Conservation (phyloP, 2,113 vertebrate genomes). For the Phoenicopterus ruber region DNA sequence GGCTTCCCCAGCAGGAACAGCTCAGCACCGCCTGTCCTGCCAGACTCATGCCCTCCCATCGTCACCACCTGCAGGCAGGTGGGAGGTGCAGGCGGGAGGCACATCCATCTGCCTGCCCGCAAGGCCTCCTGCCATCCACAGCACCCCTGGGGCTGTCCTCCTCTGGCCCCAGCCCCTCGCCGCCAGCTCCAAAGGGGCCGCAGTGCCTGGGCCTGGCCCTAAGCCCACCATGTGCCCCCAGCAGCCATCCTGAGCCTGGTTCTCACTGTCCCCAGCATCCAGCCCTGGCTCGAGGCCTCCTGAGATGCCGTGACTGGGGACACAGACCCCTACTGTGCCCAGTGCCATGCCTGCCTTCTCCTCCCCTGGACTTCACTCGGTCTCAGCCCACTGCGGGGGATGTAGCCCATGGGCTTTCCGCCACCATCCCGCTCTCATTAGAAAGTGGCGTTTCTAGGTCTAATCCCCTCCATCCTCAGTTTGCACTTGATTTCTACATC, state of each 20-base stretch:
- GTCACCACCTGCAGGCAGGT: rapidly evolving
- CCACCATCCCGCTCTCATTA: background rate
- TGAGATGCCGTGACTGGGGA: rapidly evolving
- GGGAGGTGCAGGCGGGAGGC: rapidly evolving
- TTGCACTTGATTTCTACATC: background rate
- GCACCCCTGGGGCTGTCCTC: background rate
- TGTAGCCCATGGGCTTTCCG: rapidly evolving
- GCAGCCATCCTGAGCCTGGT: background rate
- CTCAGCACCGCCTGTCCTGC: background rate
- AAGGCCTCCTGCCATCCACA: rapidly evolving
- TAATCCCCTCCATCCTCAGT: background rate
- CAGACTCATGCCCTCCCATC: rapidly evolving
- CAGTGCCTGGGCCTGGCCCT: background rate
- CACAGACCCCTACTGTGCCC: background rate
- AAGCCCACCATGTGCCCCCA: background rate
- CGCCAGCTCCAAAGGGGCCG: background rate
- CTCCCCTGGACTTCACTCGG: background rate
- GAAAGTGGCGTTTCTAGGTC: background rate
- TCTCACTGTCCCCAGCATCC: background rate
- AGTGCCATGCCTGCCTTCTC: background rate
- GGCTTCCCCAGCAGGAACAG: background rate
- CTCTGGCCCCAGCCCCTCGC: no score
- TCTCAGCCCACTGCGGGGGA: rapidly evolving
- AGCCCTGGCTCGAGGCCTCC: background rate
- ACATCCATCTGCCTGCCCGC: background rate